phyloP scores from a whole-genome alignment of 2,113 vertebrate species.

The Prochilodus magdalenae region DNA sequence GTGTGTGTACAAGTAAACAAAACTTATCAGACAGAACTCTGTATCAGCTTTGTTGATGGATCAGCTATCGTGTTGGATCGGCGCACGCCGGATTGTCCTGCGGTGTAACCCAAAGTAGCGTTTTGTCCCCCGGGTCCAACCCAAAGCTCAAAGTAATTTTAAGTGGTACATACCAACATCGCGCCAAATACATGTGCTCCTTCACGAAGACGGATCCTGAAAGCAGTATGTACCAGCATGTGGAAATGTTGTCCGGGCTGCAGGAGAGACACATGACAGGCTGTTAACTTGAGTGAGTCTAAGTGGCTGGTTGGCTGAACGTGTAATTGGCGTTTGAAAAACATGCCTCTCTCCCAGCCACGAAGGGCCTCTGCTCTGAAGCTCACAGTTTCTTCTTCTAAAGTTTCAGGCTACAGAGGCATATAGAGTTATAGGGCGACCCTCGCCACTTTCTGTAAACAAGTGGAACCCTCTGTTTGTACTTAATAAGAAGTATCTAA shows the following conservation, averaged over 20 bases:
- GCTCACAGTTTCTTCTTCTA: not conserved
- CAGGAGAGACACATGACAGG: conserved; percentile 55
- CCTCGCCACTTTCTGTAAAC: not conserved
- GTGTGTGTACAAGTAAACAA: too few relatives aligned
- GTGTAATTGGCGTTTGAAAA: not conserved
- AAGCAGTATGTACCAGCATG: conserved; percentile 96
- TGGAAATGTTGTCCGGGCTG: conserved; percentile 91
- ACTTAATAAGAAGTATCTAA: not conserved
- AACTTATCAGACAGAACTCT: too few relatives aligned
- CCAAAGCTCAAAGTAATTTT: not conserved
- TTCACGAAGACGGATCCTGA: conserved; percentile 96
- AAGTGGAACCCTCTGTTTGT: not conserved
- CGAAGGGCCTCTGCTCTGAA: not conserved
- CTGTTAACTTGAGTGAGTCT: not conserved
- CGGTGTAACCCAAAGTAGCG: too few relatives aligned
- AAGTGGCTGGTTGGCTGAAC: not conserved
- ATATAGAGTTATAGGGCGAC: not conserved
- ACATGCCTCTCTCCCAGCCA: not conserved
- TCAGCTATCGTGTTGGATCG: too few relatives aligned
- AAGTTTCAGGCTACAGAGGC: not conserved
- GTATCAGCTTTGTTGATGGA: too few relatives aligned
- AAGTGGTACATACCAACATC: conserved; percentile 87
- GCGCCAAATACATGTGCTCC: conserved; percentile 94
- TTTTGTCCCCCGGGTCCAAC: not conserved
- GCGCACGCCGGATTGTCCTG: too few relatives aligned